Evolutionary conservation across 2,797 vertebrate species (phyloP).

Genomic region (Eleutherodactylus coqui): DNA sequence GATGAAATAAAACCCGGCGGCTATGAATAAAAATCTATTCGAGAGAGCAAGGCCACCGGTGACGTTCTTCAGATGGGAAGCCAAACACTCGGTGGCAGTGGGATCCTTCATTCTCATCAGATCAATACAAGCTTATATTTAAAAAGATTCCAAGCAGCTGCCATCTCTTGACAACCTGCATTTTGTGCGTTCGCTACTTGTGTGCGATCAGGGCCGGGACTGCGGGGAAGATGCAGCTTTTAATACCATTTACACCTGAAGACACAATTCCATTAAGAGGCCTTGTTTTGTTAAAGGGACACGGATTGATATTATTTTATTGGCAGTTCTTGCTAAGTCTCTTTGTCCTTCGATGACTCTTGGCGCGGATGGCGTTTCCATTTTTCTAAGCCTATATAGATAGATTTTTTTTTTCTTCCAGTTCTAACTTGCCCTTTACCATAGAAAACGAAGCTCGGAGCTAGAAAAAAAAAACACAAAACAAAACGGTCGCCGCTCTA

Average conservation of each 20-base stretch:
- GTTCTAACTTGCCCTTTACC: slow-evolving; percentile 79
- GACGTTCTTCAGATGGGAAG: slow-evolving; percentile 93
- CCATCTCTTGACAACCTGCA: slow-evolving; percentile 98
- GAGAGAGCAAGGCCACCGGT: slow-evolving; percentile 91
- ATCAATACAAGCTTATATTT: slow-evolving; percentile 99
- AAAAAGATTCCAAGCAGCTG: slow-evolving; percentile 98
- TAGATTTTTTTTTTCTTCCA: background rate
- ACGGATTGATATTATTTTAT: slow-evolving; percentile 91
- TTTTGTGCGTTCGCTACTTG: slow-evolving; percentile 93
- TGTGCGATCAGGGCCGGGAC: slow-evolving; percentile 87
- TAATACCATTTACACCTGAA: slow-evolving; percentile 87
- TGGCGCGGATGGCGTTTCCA: slow-evolving; percentile 69
- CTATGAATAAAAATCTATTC: slow-evolving; percentile 94
- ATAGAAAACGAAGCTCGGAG: slow-evolving; percentile 77
- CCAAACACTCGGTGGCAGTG: slow-evolving; percentile 97
- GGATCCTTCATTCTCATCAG: slow-evolving; percentile 99
- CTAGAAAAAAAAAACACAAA: too few relatives aligned
- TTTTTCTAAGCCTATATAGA: slow-evolving; percentile 18
- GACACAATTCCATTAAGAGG: slow-evolving; percentile 91
- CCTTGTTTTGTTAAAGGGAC: slow-evolving; percentile 91
- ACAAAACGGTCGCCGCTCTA: slow-evolving; percentile 92
- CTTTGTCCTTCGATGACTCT: slow-evolving; percentile 75
- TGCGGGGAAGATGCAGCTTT: slow-evolving; percentile 78
- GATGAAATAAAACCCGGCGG: slow-evolving; percentile 94
- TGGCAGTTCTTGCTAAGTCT: slow-evolving; percentile 84